Percentiles rank a stretch among this genome's conserved stretches.
Evolutionary conservation across 2,797 vertebrate genomes (phyloP).

Genomic region (Phrynocephalus guinanensis): DNA sequence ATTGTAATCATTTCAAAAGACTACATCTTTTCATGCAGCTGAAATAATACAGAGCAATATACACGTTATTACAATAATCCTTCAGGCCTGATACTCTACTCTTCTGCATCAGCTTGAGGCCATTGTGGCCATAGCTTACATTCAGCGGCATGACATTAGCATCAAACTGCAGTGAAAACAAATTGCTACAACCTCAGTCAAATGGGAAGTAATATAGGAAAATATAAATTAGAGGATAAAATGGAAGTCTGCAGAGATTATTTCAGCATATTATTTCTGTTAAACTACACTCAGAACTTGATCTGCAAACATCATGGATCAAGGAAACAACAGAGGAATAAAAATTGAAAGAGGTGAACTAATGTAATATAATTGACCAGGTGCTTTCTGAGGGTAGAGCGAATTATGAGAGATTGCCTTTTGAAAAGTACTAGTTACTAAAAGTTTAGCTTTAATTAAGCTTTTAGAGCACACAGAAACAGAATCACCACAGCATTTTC

Average conservation of each 20-base stretch:
- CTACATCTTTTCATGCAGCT: background rate
- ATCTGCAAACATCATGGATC: constrained; percentile 21
- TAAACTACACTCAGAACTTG: constrained; percentile 12
- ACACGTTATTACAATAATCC: constrained; percentile 10
- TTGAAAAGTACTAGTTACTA: constrained; percentile 47
- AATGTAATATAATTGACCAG: constrained; percentile 13
- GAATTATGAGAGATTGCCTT: constrained; percentile 28
- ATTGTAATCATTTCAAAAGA: constrained; percentile 11
- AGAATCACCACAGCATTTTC: background rate
- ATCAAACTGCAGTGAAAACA: constrained; percentile 16
- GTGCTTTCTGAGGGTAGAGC: background rate
- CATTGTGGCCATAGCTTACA: background rate
- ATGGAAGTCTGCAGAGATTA: background rate
- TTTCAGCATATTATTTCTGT: constrained; percentile 14
- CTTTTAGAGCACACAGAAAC: constrained; percentile 3
- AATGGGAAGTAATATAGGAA: constrained; percentile 20
- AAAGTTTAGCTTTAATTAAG: constrained; percentile 35
- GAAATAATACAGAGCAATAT: constrained; percentile 18
- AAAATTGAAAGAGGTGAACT: constrained; percentile 58
- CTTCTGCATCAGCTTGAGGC: constrained; percentile 18
- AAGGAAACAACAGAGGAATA: constrained; percentile 40
- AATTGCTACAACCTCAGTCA: background rate
- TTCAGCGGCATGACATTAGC: constrained; percentile 14
- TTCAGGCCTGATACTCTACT: background rate
- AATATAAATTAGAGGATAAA: background rate